Evolutionary conservation across 2,797 vertebrate species (phyloP), one percentile per base, ranked within the genome.

Genomic region (Ptychadena robeensis): DNA sequence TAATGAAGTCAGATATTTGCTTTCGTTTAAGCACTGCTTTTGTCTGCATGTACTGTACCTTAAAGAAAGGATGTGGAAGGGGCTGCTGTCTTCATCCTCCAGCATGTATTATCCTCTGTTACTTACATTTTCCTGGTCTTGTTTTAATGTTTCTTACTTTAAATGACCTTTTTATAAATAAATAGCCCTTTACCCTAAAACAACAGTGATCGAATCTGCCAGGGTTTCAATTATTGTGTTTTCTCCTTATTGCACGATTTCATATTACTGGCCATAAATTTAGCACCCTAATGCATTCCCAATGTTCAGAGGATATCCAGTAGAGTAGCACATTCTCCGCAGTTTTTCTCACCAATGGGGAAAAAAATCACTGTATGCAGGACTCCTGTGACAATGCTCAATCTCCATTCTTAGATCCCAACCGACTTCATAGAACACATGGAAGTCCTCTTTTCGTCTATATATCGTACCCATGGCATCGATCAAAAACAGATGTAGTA

Each of bases 21-120:
- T 90, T 91, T 91, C 92, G 86, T 94, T 88, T 93, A 88, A 89
- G 86, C 91, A 89, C 88, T 89, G 89, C 83, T 92, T 91, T 90
- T 92, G 92, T 95, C 91, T 86, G 95, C 95, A 95, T 93, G 93
- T 91, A 88, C 90, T 93, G 93, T 91, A 88, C 90, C 90, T 90
- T 86, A 82, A 88, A 89, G 89, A 91, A 88, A 85, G 89, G 86
- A 89, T 89, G 89, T 90, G 88, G 85, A 89, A 87, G 87, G 88
- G 86, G 85, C 38, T 91, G 87, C 88, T 93, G 87, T 92, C 91
- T 87, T 82, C 89, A 85, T 89, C 88, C 86, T 91, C 87, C 87
- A 93, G 94, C 95, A 95, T 95, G 95, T 88, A 92, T 61, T 89
- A 89, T 91, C 91, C 89, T 90, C 91, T 92, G 88, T 90, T 90